Base-by-base conservation (phyloP, 2,888 invertebrate genomes). In the Limnephilus lunatus region DNA sequence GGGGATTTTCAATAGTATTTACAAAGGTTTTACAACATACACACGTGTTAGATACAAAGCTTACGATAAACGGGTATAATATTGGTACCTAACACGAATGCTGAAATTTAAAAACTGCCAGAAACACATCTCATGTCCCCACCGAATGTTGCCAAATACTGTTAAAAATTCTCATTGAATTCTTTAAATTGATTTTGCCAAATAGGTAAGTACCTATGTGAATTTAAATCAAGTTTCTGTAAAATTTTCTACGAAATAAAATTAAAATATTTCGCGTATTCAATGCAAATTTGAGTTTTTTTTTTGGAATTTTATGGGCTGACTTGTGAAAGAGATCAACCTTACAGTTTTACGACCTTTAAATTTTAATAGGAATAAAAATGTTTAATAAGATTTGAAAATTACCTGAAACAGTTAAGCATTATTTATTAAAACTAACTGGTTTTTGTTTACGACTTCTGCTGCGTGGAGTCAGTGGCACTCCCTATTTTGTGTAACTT, bases 71-170 rank as follows among this genome's bases (percentile, higher is more conserved):
- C 39, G 7, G 12, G 19, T 83, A 25, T 35, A 83, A 83, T 32
- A 83, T 83, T 83, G 35, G 35, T 83, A 83, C 19, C 25, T 35
- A 83, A n/a, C 9, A 39, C 11, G 83, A 83, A 83, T 25, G 19
- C 15, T n/a, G 25, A 83, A 83, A 83, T 35, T 35, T 83, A 25
- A 35, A 83, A 83, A 83, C 83, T 83, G 83, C 35, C 83, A 83
- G 35, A 83, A 83, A 32, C 35, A 83, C 39, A 83, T 83, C 35
- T 83, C 83, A 83, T 83, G 83, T 83, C 32, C 25, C 68, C n/a
- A 83, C 83, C 32, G 35, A 68, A 68, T 39, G 25, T 83, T 35
- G 14, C 83, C 39, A 35, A 32, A 83, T 35, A 39, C 11, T 83
- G 83, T 83, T 35, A 9, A 11, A 83, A 83, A 35, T 83, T 83